A percentile compares a stretch with the other conserved stretches of the same genome.
phyloP scores from a whole-genome alignment of 2,888 invertebrate genomes.

The Ramazzottius varieornatus region DNA sequence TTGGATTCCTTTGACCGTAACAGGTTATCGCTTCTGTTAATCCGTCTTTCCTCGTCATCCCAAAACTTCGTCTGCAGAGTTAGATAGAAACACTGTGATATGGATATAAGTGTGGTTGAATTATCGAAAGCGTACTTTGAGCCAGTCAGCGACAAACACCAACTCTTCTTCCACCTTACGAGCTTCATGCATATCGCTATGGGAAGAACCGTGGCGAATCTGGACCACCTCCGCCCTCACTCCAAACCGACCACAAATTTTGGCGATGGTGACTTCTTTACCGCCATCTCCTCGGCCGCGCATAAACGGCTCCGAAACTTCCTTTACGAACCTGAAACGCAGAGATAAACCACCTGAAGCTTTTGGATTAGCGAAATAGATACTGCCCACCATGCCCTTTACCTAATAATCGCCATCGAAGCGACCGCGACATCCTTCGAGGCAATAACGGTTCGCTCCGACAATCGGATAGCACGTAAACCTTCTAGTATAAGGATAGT shows the following conservation, averaged over 20 bases:
- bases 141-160: background rate
- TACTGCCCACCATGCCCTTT: background rate
- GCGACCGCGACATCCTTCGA: too few relatives aligned
- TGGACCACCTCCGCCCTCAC: background rate
- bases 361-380: background rate
- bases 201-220: background rate
- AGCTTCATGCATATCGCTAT: background rate
- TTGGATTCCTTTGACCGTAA: too few relatives aligned
- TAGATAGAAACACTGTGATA: too few relatives aligned
- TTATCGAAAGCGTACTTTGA: background rate
- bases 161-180: background rate
- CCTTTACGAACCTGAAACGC: background rate
- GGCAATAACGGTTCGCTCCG: background rate
- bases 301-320: background rate
- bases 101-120: too few relatives aligned
- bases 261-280: background rate
- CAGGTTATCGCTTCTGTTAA: too few relatives aligned
- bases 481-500: background rate
- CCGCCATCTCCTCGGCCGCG: background rate
- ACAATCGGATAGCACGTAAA: background rate
- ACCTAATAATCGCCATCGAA: background rate
- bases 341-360: background rate
- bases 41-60: background rate
- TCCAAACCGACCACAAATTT: background rate
- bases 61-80: background rate